These are phyloP conservation scores for Anagyrus pseudococci DNA, from an alignment of 2,888 invertebrate species.

Conservation along the genomic window DNA sequence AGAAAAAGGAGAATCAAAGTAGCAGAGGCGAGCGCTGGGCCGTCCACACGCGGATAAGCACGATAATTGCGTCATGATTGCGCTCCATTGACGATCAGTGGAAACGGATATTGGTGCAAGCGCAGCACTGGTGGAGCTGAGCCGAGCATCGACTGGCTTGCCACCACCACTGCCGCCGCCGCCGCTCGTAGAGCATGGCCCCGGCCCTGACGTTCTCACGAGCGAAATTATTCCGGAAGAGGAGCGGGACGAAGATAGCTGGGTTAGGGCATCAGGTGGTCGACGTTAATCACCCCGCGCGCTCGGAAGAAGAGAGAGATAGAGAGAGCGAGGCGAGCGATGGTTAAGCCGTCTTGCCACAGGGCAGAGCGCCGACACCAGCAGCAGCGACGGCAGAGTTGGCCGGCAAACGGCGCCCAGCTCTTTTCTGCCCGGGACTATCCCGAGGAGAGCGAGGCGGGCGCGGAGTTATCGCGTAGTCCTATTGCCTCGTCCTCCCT, in stretches of 20 bases:
- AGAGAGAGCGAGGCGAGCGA: conserved; percentile 34
- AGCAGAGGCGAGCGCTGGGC: background rate
- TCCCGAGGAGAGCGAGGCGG: too few species aligned
- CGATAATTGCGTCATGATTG: conserved; percentile 36
- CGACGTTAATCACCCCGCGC: conserved; percentile 47
- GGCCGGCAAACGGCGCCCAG: too few species aligned
- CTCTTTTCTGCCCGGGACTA: too few species aligned
- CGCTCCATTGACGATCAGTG: conserved; percentile 31
- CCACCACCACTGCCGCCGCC: background rate
- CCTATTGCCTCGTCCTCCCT: background rate
- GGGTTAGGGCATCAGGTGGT: conserved; percentile 49
- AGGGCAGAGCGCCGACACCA: conserved; percentile 27
- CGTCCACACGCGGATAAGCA: conserved; percentile 9
- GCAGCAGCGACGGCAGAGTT: conserved; percentile 16
- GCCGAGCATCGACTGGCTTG: background rate
- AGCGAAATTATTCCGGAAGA: conserved; percentile 48
- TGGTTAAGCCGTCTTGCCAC: conserved; percentile 40
- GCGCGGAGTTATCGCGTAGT: background rate
- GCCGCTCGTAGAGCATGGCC: background rate
- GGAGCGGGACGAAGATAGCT: conserved; percentile 36
- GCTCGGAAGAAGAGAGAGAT: conserved; percentile 9
- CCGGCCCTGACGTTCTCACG: conserved; percentile 41
- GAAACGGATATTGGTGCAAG: conserved; percentile 30
- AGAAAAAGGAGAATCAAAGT: background rate
- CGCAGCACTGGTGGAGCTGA: background rate